A percentile compares a stretch with the other conserved stretches of the same genome.
Conservation (phyloP, 2,113 vertebrate genomes). For the Pseudorhombus dupliciocellatus region DNA sequence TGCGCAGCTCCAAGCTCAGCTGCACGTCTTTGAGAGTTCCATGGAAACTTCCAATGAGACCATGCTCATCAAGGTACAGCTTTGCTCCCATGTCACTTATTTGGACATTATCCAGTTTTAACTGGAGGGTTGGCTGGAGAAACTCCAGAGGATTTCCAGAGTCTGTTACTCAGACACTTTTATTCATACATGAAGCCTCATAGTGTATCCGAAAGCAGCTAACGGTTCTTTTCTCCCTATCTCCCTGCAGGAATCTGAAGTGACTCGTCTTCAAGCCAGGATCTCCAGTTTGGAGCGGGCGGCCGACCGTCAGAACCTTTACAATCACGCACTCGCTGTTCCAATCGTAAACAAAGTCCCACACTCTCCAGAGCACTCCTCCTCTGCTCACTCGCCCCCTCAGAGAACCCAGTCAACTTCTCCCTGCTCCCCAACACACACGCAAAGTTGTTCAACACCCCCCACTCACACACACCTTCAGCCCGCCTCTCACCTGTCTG, state of each 20-base stretch:
- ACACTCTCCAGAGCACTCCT: conserved; percentile 10
- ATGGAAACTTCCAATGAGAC: conserved; percentile 81
- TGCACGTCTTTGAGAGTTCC: conserved; percentile 78
- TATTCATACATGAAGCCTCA: no score
- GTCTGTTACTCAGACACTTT: no score
- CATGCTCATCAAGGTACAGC: conserved; percentile 86
- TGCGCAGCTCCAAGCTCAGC: conserved; percentile 78
- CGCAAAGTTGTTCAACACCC: background rate
- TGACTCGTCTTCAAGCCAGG: conserved; percentile 84
- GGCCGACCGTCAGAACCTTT: conserved; percentile 66
- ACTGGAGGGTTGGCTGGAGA: no score
- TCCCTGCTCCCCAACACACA: conserved; percentile 8
- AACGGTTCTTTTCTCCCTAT: background rate
- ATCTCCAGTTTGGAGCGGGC: conserved; percentile 83
- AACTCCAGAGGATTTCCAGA: no score
- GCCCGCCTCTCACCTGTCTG: conserved; percentile 17
- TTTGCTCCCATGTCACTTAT: background rate
- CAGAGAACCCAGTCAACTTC: background rate
- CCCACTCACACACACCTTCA: background rate
- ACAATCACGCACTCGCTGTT: conserved; percentile 18
- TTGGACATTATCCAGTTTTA: no score
- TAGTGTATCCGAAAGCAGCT: background rate
- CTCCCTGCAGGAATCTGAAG: conserved; percentile 84
- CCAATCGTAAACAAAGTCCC: conserved; percentile 13
- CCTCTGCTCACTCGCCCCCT: conserved; percentile 33